A percentile compares a stretch with the other conserved stretches of the same genome.
phyloP scores from a whole-genome alignment of 2,797 vertebrate species.

The Hylomyscus alleni region DNA sequence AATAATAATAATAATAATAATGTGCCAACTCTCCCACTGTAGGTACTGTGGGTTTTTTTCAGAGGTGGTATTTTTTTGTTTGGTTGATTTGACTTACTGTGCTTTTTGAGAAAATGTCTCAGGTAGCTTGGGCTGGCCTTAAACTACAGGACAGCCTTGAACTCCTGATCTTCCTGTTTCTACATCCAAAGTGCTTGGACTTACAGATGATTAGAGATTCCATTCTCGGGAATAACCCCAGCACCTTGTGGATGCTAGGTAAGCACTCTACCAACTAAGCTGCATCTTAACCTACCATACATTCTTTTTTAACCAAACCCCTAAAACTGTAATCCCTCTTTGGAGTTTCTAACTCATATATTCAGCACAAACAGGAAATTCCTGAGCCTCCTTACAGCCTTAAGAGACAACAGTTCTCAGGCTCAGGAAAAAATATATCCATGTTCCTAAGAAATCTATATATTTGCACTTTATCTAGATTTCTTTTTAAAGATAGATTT shows the following conservation, averaged over 20 bases:
- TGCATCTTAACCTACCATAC: background rate
- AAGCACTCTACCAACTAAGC: background rate
- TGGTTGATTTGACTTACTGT: background rate
- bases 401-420: constrained; percentile 21
- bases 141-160: background rate
- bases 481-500: constrained; percentile 27
- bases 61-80: background rate
- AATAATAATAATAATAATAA: background rate
- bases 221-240: background rate
- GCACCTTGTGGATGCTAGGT: background rate
- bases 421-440: constrained; percentile 15
- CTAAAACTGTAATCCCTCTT: background rate
- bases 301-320: constrained; percentile 26
- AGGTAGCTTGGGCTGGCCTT: background rate
- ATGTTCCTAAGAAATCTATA: constrained; percentile 11
- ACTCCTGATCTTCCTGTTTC: background rate
- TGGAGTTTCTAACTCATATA: background rate
- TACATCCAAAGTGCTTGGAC: background rate
- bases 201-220: background rate
- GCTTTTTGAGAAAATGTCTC: background rate
- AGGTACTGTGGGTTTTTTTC: background rate
- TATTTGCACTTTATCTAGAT: background rate
- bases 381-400: background rate
- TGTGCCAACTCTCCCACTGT: background rate
- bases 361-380: background rate